Conservation (phyloP, 30 jellyfish, hydroid and myxozoan genomes). For the Haliclystus octoradiatus region DNA sequence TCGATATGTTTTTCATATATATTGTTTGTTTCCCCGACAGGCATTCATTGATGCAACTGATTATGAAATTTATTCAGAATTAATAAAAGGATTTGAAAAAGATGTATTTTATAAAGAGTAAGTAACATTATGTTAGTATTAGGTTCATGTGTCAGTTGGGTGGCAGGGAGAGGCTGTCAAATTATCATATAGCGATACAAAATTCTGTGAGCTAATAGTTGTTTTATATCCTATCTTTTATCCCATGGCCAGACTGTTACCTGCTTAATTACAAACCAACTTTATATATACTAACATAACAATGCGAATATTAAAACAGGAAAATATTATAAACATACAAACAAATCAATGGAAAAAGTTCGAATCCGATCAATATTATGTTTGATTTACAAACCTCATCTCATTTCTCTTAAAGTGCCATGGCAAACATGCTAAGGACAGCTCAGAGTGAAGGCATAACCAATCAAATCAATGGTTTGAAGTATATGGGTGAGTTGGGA, state of each 20-base stretch:
- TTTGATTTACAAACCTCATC: background rate
- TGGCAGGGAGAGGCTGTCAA: too few species aligned
- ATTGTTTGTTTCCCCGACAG: constrained; percentile 6
- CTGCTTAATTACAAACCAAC: too few species aligned
- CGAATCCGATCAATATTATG: background rate
- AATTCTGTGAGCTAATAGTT: too few species aligned
- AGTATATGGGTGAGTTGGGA: constrained; percentile 59
- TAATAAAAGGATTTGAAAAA: constrained; percentile 53
- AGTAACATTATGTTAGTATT: too few species aligned
- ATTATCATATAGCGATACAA: too few species aligned
- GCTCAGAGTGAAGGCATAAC: constrained; percentile 61
- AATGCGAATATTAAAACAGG: too few species aligned
- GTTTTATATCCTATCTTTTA: too few species aligned
- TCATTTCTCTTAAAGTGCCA: constrained; percentile 30
- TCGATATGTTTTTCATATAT: background rate
- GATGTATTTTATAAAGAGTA: constrained; percentile 81
- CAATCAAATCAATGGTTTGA: constrained; percentile 65
- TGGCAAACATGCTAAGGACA: constrained; percentile 84
- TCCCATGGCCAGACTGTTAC: too few species aligned
- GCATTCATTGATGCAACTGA: constrained; percentile 64
- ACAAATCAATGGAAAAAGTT: too few species aligned
- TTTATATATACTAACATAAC: too few species aligned
- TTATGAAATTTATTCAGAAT: constrained; percentile 59
- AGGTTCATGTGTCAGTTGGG: too few species aligned
- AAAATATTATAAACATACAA: too few species aligned